Conservation (phyloP, 64 coral and sea anemone species). For the Actinia tenebrosa region DNA sequence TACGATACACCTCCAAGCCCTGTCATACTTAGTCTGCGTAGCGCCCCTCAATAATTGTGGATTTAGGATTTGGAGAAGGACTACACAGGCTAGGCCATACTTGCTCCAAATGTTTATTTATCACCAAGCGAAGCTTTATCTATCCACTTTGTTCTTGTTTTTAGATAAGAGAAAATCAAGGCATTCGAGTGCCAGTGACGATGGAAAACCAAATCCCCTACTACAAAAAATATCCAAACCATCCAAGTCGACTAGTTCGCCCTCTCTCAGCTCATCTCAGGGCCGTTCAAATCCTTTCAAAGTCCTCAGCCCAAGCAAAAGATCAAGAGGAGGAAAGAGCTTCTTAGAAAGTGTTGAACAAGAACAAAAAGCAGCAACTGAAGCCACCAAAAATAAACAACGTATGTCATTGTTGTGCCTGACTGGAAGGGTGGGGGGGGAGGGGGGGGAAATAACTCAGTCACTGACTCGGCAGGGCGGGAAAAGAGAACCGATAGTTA, state of each 20-base stretch:
- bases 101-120: no score
- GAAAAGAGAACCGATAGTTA: no score
- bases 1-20: no score
- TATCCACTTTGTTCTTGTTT: neutral
- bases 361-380: constrained; percentile 57
- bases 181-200: neutral
- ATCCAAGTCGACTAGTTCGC: neutral
- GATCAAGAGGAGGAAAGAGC: constrained; percentile 54
- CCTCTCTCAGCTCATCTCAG: constrained; percentile 44
- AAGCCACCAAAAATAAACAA: constrained; percentile 14
- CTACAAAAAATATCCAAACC: neutral
- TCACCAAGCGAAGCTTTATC: no score
- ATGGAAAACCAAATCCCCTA: neutral
- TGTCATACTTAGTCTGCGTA: no score
- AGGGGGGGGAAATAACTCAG: no score
- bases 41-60: no score
- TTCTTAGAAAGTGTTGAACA: constrained; percentile 86
- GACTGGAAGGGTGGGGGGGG: no score
- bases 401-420: neutral
- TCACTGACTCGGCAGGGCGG: no score
- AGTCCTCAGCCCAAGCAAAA: constrained; percentile 46
- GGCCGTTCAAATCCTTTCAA: constrained; percentile 85
- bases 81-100: no score
- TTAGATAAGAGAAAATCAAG: neutral
- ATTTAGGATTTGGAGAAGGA: no score